phyloP scores from a whole-genome alignment of 64 coral and sea anemone species.

The Montipora capricornis region DNA sequence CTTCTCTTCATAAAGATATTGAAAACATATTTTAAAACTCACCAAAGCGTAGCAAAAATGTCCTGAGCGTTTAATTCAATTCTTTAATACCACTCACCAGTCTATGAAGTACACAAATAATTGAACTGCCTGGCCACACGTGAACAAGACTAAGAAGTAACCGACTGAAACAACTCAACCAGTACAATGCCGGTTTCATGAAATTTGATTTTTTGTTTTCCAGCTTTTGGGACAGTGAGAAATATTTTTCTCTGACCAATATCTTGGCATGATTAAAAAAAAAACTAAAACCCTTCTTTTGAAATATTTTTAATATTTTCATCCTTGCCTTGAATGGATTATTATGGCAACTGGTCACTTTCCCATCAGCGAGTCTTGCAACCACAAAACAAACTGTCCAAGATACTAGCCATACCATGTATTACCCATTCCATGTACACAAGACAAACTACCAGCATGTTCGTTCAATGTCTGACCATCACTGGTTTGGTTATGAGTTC shows the following conservation, averaged over 20 bases:
- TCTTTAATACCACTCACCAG: not conserved
- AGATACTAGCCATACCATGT: not conserved
- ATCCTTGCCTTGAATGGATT: too few species aligned
- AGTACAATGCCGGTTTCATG: not conserved
- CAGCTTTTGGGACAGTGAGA: too few species aligned
- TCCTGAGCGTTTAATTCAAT: not conserved
- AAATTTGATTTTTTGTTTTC: not conserved
- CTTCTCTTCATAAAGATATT: not conserved
- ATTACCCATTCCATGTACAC: not conserved
- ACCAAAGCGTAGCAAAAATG: not conserved
- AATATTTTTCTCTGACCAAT: too few species aligned
- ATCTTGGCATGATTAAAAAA: too few species aligned
- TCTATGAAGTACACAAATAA: not conserved
- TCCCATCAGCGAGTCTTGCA: not conserved
- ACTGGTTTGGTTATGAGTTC: not conserved
- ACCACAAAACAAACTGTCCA: not conserved
- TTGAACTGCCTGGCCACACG: not conserved
- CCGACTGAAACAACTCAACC: not conserved
- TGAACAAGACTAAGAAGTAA: not conserved
- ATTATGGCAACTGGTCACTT: not conserved
- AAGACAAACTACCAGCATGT: too few species aligned
- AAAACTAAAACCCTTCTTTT: not conserved
- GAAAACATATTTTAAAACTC: not conserved
- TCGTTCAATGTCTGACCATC: not conserved
- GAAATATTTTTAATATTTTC: not conserved